Evolutionary conservation across 2,113 vertebrate genomes (phyloP).

Genomic region (Colaptes auratus): DNA sequence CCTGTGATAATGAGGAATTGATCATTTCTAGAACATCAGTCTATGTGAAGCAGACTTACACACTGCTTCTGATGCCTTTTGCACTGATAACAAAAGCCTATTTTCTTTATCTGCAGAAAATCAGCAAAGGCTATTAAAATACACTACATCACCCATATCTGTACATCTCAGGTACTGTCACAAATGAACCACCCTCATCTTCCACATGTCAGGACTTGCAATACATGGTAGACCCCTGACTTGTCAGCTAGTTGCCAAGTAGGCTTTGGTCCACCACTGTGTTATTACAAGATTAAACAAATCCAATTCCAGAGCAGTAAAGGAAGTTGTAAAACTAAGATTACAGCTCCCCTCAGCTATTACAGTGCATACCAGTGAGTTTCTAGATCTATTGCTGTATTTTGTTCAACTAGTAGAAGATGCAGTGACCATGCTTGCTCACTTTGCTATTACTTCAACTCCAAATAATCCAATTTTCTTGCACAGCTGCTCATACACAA

Average conservation of each 20-base stretch:
- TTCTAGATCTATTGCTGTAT: background rate
- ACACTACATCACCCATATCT: background rate
- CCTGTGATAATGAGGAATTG: background rate
- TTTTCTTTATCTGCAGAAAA: background rate
- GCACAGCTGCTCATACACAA: background rate
- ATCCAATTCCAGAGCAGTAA: rapidly evolving
- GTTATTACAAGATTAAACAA: background rate
- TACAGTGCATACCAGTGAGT: background rate
- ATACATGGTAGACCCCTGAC: background rate
- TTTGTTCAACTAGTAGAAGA: background rate
- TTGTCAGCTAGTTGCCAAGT: background rate
- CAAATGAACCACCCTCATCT: background rate
- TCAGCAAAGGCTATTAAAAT: background rate
- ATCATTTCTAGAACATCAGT: background rate
- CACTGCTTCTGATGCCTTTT: background rate
- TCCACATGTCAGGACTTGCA: background rate
- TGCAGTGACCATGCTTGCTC: background rate
- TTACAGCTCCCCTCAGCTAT: background rate
- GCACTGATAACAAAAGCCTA: background rate
- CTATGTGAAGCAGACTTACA: slow-evolving; percentile 7
- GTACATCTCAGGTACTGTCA: background rate
- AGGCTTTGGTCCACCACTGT: background rate
- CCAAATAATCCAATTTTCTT: background rate
- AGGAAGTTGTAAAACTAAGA: background rate
- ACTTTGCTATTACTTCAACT: background rate